These are phyloP conservation scores for Apodemia duryi DNA, from an alignment of 2,888 invertebrate species.

Conservation along the genomic window DNA sequence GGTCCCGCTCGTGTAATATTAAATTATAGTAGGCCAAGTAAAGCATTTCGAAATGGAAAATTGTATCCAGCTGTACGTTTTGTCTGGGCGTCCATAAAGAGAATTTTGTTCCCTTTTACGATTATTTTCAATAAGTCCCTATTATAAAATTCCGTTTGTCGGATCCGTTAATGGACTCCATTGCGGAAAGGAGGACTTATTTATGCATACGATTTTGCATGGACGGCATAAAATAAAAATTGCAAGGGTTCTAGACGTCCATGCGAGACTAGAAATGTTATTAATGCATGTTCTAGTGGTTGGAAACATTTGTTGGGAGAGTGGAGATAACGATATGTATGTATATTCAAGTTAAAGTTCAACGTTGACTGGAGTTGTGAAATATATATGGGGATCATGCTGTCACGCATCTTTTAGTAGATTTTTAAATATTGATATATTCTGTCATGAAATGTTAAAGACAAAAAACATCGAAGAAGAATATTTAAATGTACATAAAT, in stretches of 20 bases:
- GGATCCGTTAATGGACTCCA: slow-evolving; percentile 32
- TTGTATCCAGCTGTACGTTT: slow-evolving; percentile 53
- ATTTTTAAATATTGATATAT: not conserved
- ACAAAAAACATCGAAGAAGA: slow-evolving; percentile 21
- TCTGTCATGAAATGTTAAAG: not conserved
- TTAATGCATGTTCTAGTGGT: slow-evolving; percentile 42
- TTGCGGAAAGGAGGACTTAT: slow-evolving; percentile 23
- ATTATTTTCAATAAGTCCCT: slow-evolving; percentile 33
- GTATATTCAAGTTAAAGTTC: slow-evolving; percentile 31
- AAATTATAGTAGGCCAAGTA: slow-evolving; percentile 72
- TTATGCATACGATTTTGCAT: slow-evolving; percentile 31
- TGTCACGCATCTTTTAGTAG: slow-evolving; percentile 43
- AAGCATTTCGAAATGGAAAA: slow-evolving; percentile 73
- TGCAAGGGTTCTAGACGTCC: slow-evolving; percentile 27
- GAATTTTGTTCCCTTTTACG: slow-evolving; percentile 34
- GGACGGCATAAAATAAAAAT: slow-evolving; percentile 28
- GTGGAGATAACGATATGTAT: slow-evolving; percentile 31
- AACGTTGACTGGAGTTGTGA: slow-evolving; percentile 52
- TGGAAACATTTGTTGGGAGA: slow-evolving; percentile 29
- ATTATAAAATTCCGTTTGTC: slow-evolving; percentile 48
- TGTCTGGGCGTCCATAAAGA: slow-evolving; percentile 42
- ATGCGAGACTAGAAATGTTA: slow-evolving; percentile 44
- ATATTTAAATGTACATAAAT: slow-evolving; percentile 37
- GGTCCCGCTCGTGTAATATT: slow-evolving; percentile 66
- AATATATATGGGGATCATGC: slow-evolving; percentile 59